phyloP scores from a whole-genome alignment of 2,888 invertebrate species.

The Psylliodes chrysocephalus region DNA sequence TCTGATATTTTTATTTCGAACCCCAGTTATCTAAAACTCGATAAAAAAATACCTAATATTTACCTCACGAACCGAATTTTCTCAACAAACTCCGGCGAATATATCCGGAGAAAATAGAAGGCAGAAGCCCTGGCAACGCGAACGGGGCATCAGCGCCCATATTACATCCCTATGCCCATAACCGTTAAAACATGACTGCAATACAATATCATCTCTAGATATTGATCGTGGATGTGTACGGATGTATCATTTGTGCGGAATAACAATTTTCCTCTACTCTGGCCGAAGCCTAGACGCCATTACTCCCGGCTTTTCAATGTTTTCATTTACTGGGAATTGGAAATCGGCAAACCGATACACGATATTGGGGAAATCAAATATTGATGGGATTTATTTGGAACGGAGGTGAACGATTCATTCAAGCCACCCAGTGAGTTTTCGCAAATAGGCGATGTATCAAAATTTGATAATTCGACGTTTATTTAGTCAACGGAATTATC shows the following conservation, averaged over 20 bases:
- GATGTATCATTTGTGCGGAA: conserved; percentile 26
- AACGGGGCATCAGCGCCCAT: conserved; percentile 29
- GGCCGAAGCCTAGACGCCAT: conserved; percentile 10
- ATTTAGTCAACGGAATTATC: too few relatives aligned
- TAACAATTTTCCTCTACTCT: conserved; percentile 24
- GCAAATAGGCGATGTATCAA: too few relatives aligned
- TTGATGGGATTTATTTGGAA: conserved; percentile 4
- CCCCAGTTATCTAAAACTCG: neutral
- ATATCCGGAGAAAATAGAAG: conserved; percentile 22
- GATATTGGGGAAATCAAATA: conserved; percentile 10
- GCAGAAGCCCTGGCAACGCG: conserved; percentile 9
- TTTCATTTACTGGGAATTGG: conserved; percentile 14
- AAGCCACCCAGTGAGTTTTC: too few relatives aligned
- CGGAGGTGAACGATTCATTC: too few relatives aligned
- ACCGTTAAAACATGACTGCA: conserved; percentile 47
- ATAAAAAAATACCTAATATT: conserved; percentile 5
- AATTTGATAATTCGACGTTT: too few relatives aligned
- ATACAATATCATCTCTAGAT: conserved; percentile 47
- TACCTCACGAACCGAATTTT: conserved; percentile 23
- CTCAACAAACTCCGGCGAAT: conserved; percentile 16
- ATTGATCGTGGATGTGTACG: conserved; percentile 39
- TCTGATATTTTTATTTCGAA: neutral
- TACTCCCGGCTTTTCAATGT: conserved; percentile 15
- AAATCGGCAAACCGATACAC: conserved; percentile 9
- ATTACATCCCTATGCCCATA: conserved; percentile 40